phyloP scores from a whole-genome alignment of 2,888 invertebrate species.

The Philopedon plagiatum region DNA sequence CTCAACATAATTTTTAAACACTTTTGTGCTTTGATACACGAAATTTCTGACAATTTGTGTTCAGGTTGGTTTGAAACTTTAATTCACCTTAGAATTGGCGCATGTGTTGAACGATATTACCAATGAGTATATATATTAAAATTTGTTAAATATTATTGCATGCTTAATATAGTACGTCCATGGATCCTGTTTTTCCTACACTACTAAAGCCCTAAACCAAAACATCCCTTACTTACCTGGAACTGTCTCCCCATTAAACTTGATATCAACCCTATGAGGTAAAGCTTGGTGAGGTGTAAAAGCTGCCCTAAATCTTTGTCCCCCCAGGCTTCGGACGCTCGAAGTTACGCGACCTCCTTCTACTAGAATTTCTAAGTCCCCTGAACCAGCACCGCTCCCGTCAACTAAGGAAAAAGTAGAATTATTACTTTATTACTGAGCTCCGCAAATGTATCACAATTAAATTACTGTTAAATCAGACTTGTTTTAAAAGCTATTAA shows the following conservation, averaged over 20 bases:
- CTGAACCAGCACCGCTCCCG: slow-evolving; percentile 95
- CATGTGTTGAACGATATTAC: too few species aligned
- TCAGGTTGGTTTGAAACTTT: too few species aligned
- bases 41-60: too few species aligned
- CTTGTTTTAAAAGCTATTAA: not conserved
- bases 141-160: too few species aligned
- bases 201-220: not conserved
- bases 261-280: slow-evolving; percentile 91
- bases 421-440: too few species aligned
- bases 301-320: slow-evolving; percentile 90
- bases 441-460: too few species aligned
- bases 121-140: too few species aligned
- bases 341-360: slow-evolving; percentile 96
- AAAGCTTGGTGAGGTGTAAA: slow-evolving; percentile 92
- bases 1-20: too few species aligned
- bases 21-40: too few species aligned
- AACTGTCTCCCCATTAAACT: slow-evolving; percentile 93
- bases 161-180: slow-evolving; percentile 7
- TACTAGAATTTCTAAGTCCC: slow-evolving; percentile 95
- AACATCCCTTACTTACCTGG: slow-evolving; percentile 78
- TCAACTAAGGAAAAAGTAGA: slow-evolving; percentile 85
- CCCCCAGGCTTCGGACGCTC: slow-evolving; percentile 91
- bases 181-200: not conserved
- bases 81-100: too few species aligned
- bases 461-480: not conserved